Evolutionary conservation across 2,888 invertebrate genomes (phyloP).

Genomic region (Aspidapion aeneum): DNA sequence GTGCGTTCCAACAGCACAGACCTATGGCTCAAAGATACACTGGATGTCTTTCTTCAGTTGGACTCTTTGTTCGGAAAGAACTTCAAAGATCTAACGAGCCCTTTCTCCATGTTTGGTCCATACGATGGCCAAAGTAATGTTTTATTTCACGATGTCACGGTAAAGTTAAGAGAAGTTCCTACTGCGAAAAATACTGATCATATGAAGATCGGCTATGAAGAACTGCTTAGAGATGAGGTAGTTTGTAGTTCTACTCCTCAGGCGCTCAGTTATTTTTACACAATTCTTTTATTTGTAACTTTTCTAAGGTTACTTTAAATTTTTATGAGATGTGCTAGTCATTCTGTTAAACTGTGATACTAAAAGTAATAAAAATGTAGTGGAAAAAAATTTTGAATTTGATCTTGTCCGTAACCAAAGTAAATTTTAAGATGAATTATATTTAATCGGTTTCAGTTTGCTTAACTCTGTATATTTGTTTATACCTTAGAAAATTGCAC

Average conservation of each 20-base stretch:
- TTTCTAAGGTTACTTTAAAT: too few relatives aligned
- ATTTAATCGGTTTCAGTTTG: too few relatives aligned
- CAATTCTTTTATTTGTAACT: too few relatives aligned
- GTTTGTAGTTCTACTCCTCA: slow-evolving; percentile 29
- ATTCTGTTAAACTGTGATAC: too few relatives aligned
- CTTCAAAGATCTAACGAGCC: slow-evolving; percentile 53
- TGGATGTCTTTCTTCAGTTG: slow-evolving; percentile 65
- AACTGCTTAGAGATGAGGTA: slow-evolving; percentile 25
- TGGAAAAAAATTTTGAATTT: too few relatives aligned
- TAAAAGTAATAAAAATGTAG: too few relatives aligned
- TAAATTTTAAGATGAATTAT: too few relatives aligned
- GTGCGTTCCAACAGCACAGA: slow-evolving; percentile 54
- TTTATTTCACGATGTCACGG: slow-evolving; percentile 61
- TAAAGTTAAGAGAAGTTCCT: slow-evolving; percentile 39
- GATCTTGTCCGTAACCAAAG: too few relatives aligned
- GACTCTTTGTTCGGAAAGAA: slow-evolving; percentile 68
- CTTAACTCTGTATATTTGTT: too few relatives aligned
- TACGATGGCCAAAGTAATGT: slow-evolving; percentile 63
- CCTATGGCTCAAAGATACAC: slow-evolving; percentile 63
- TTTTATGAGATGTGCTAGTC: too few relatives aligned
- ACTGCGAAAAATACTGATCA: slow-evolving; percentile 36
- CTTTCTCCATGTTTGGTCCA: slow-evolving; percentile 67
- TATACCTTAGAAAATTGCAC: too few relatives aligned
- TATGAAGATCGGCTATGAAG: slow-evolving; percentile 37
- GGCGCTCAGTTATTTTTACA: too few relatives aligned